phyloP scores from a whole-genome alignment of 2,888 invertebrate species.

The Campoplex nolae region DNA sequence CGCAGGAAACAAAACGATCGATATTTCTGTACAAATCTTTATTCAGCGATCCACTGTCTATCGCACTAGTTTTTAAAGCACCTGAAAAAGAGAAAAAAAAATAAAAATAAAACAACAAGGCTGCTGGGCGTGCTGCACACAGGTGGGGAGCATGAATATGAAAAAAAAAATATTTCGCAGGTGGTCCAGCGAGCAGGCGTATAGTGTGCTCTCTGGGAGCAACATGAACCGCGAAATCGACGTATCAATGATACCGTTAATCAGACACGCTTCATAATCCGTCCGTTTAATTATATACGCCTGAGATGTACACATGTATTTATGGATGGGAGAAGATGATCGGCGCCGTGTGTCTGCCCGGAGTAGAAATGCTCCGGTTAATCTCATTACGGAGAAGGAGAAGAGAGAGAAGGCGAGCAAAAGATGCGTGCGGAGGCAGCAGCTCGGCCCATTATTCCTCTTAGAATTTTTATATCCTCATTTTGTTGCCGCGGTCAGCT shows the following conservation, averaged over 20 bases:
- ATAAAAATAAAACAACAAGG: background rate
- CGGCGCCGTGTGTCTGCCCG: constrained; percentile 19
- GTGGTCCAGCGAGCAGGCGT: constrained; percentile 22
- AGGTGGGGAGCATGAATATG: constrained; percentile 39
- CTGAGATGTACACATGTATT: background rate
- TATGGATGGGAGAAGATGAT: constrained; percentile 4
- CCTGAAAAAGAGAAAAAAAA: background rate
- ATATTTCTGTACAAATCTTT: background rate
- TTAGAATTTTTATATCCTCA: constrained; percentile 63
- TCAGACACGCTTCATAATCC: constrained; percentile 78
- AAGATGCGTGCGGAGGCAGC: constrained; percentile 66
- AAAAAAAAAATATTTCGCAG: constrained; percentile 43
- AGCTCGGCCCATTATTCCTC: constrained; percentile 68
- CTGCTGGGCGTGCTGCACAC: constrained; percentile 1
- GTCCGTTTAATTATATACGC: constrained; percentile 79
- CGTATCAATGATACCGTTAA: constrained; percentile 77
- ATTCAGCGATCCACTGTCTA: background rate
- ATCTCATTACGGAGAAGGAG: constrained; percentile 76
- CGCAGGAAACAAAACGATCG: background rate
- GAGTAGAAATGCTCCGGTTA: constrained; percentile 74
- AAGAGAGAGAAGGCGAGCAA: constrained; percentile 20
- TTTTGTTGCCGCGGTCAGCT: constrained; percentile 11
- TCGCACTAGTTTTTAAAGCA: background rate
- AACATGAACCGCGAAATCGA: constrained; percentile 64
- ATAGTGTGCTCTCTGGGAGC: constrained; percentile 28